A percentile compares a stretch with the other conserved stretches of the same genome.
phyloP scores from a whole-genome alignment of 1,140 invertebrate species.

The Diplogasteroides magnus region DNA sequence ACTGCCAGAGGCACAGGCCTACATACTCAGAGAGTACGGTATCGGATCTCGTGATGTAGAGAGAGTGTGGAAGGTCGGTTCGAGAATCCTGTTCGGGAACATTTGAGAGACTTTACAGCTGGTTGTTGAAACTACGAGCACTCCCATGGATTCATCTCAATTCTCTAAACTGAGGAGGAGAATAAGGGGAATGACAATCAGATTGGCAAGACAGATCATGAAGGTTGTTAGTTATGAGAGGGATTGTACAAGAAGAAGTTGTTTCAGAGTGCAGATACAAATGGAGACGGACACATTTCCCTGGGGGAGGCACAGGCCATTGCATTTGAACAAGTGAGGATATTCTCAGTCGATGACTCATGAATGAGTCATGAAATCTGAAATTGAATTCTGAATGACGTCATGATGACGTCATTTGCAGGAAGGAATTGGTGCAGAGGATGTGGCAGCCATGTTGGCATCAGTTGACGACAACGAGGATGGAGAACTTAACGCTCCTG shows the following conservation, averaged over 20 bases:
- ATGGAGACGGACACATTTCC: constrained; percentile 53
- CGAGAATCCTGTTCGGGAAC: not conserved
- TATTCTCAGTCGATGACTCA: not conserved
- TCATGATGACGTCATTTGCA: constrained; percentile 21
- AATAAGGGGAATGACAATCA: constrained; percentile 52
- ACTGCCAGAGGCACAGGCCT: constrained; percentile 45
- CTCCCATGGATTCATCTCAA: constrained; percentile 47
- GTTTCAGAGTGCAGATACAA: constrained; percentile 44
- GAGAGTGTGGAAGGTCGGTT: constrained; percentile 37
- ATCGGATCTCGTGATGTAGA: constrained; percentile 53
- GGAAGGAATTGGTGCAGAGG: constrained; percentile 50
- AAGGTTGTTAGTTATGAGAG: constrained; percentile 44
- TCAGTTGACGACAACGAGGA: constrained; percentile 52
- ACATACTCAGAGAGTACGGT: constrained; percentile 53
- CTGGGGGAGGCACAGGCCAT: constrained; percentile 52
- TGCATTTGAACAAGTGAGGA: constrained; percentile 42
- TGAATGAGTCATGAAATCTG: not conserved
- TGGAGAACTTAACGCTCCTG: constrained; percentile 54
- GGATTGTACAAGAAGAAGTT: not conserved
- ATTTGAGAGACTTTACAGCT: constrained; percentile 8
- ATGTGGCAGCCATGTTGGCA: constrained; percentile 52
- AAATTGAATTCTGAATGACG: too few species aligned
- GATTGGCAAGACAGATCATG: constrained; percentile 53
- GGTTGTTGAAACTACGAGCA: constrained; percentile 39
- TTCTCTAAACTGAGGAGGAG: constrained; percentile 46